Conservation (phyloP, 2,888 invertebrate species). For the Drosophila kokeensis region DNA sequence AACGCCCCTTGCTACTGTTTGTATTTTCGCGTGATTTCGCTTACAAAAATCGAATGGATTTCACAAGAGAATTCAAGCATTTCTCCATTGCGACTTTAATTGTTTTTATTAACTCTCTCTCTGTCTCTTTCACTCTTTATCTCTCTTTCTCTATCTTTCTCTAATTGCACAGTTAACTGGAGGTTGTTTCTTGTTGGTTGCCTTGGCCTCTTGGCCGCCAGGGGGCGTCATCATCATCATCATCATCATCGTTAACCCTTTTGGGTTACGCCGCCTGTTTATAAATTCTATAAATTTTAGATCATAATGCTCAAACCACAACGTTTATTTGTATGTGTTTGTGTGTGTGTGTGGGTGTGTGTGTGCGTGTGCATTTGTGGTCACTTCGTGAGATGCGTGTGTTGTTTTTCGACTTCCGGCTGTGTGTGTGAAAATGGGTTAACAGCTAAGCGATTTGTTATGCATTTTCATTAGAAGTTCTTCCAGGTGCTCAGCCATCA, state of each 20-base stretch:
- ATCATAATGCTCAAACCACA: conserved; percentile 65
- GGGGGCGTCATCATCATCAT: conserved; percentile 29
- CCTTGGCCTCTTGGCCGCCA: conserved; percentile 44
- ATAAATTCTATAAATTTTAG: conserved; percentile 80
- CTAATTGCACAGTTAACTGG: conserved; percentile 13
- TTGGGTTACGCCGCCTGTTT: conserved; percentile 60
- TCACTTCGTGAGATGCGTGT: conserved; percentile 51
- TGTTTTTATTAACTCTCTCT: conserved; percentile 39
- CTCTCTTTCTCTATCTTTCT: not conserved
- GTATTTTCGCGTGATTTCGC: conserved; percentile 65
- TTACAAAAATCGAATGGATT: conserved; percentile 50
- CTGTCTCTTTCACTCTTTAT: not conserved
- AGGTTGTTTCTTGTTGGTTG: conserved; percentile 8
- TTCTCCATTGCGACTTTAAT: conserved; percentile 51
- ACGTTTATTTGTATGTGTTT: conserved; percentile 21
- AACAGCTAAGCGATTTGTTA: conserved; percentile 63
- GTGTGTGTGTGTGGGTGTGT: conserved; percentile 21
- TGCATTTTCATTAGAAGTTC: conserved; percentile 73
- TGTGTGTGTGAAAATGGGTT: conserved; percentile 42
- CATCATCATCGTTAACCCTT: conserved; percentile 56
- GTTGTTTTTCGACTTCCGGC: conserved; percentile 47
- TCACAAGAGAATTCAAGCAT: not conserved
- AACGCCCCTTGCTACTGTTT: conserved; percentile 34
- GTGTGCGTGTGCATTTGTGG: conserved; percentile 27
- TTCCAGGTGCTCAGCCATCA: conserved; percentile 48